Conservation (phyloP, 2,888 invertebrate species). For the Chrysolina oricalcia region DNA sequence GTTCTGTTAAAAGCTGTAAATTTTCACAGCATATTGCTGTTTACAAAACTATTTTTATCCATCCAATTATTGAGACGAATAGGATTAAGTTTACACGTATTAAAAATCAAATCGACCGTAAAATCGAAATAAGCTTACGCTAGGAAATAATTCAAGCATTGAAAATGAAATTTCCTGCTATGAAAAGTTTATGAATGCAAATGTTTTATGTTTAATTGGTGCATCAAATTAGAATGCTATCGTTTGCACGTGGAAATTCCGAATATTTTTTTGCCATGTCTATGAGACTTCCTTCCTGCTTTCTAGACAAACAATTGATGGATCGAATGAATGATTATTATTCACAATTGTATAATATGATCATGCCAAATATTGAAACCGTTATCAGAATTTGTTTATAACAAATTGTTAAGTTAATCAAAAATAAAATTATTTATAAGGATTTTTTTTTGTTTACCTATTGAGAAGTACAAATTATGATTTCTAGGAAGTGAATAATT, state of each 20-base stretch:
- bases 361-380: neutral
- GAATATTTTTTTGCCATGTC: neutral
- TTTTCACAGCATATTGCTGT: neutral
- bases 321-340: neutral
- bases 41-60: slow-evolving; percentile 25
- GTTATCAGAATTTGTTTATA: too few relatives aligned
- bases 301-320: neutral
- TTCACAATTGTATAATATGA: neutral
- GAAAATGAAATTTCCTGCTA: slow-evolving; percentile 3
- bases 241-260: neutral
- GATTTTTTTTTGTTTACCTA: too few relatives aligned
- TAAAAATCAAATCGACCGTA: neutral
- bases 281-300: neutral
- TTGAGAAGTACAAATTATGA: too few relatives aligned
- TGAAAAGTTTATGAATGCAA: neutral
- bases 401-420: too few relatives aligned
- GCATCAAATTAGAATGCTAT: neutral
- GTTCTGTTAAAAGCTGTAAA: neutral
- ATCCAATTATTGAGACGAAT: slow-evolving; percentile 17
- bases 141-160: neutral
- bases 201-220: neutral
- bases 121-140: slow-evolving; percentile 7
- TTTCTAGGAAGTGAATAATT: too few relatives aligned
- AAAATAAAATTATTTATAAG: too few relatives aligned
- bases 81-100: slow-evolving; percentile 12